These are phyloP conservation scores for Blastobasis lacticolella DNA, from an alignment of 2,888 invertebrate genomes.

Conservation along the genomic window DNA sequence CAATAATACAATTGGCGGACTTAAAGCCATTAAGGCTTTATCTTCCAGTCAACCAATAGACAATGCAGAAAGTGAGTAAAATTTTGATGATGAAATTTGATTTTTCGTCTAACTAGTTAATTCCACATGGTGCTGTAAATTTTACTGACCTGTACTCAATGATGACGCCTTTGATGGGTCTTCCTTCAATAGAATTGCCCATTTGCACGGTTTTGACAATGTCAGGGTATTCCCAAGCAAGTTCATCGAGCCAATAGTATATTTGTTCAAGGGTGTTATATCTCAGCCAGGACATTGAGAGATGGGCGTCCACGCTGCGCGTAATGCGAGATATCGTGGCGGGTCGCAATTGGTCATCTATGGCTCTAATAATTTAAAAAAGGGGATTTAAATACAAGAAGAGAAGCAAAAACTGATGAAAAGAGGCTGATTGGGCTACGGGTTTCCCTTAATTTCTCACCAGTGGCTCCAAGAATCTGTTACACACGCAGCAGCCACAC, in stretches of 20 bases:
- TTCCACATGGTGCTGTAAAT: no score
- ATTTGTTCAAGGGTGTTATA: slow-evolving; percentile 77
- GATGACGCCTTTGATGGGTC: slow-evolving; percentile 73
- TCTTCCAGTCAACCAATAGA: no score
- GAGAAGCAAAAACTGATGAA: no score
- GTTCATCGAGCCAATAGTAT: slow-evolving; percentile 72
- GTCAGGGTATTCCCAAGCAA: slow-evolving; percentile 60
- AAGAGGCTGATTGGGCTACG: not conserved
- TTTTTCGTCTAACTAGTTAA: no score
- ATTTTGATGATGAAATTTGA: no score
- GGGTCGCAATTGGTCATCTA: slow-evolving; percentile 58
- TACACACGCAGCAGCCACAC: no score
- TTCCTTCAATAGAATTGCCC: slow-evolving; percentile 76
- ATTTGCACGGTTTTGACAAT: slow-evolving; percentile 65
- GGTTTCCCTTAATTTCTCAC: not conserved
- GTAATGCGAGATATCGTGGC: slow-evolving; percentile 11
- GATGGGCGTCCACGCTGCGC: slow-evolving; percentile 32
- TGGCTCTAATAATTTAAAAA: slow-evolving; percentile 39
- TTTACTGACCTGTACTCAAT: slow-evolving; percentile 41
- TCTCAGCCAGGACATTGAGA: slow-evolving; percentile 63
- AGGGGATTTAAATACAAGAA: not conserved
- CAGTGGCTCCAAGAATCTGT: no score
- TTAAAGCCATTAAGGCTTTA: no score
- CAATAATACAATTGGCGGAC: no score
- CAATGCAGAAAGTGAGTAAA: no score